Evolutionary conservation across 2,888 invertebrate species (phyloP), one percentile per base, ranked within the genome.

Genomic region (Aproaerema taeniolella): DNA sequence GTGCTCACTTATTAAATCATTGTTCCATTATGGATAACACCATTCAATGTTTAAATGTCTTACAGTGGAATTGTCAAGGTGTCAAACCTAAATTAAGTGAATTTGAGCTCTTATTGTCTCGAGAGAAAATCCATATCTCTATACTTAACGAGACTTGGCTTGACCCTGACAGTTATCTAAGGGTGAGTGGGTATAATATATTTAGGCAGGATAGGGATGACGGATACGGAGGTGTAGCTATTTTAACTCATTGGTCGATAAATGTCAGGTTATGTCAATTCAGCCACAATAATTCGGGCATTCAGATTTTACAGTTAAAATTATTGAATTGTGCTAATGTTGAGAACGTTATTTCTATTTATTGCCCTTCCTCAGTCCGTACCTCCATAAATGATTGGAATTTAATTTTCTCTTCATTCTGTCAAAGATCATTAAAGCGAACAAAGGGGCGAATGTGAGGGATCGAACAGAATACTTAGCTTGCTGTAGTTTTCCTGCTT

Each of bases 21-120:
- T n/a, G n/a, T n/a, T n/a, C n/a, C n/a, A n/a, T n/a, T n/a, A n/a
- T n/a, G n/a, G n/a, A n/a, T n/a, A n/a, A n/a, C n/a, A n/a, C n/a
- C n/a, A n/a, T n/a, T n/a, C n/a, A n/a, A n/a, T n/a, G n/a, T 20
- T 20, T 33, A 3, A 33, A 43, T 38, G 40, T 48, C 15, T n/a
- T 49, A 0, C 53, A 58, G 26, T 57, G 56, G 59, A 59, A 59
- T 29, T 32, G 43, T 1, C 54, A 49, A 36, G 58, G 58, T 37
- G 5, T 58, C 1, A 41, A 39, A 30, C 54, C 54, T n/a, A 58
- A 58, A 31, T 7, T 24, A 4, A 2, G 14, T 20, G 13, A 12
- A 0, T 46, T 58, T 5, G 52, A 52, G 37, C 1, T 15, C 1
- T 13, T 55, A 1, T 33, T 58, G 11, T 11, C 9, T 5, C 41